Base-by-base conservation (phyloP, 2,797 vertebrate genomes). In the Callimico goeldii region DNA sequence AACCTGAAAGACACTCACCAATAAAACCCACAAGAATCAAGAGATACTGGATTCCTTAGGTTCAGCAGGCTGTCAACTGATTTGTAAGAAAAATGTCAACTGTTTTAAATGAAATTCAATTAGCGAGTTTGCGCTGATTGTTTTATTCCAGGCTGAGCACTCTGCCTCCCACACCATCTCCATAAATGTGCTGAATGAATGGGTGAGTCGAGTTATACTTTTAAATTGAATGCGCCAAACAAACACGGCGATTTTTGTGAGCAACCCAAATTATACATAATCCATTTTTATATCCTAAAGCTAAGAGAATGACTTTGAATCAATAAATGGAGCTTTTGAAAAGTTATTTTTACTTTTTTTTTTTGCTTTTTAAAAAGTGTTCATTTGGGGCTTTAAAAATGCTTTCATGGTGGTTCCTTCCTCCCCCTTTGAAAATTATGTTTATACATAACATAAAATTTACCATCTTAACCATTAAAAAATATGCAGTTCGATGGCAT, bases 21-120 rank as follows among this genome's bases (percentile, higher is more conserved):
- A 0, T 39, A 55, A n/a, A 70, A 91, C 41, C 77, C 61, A 15
- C 43, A 39, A 33, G 52, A 81, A 85, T 9, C 52, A 9, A 82
- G 28, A 87, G 41, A 30, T 8, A 13, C n/a, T 7, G 24, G 48
- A 80, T 46, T 43, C 87, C 52, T 46, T 17, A 24, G 41, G 90
- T 11, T 64, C 89, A 57, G 33, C 30, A 72, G 84, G n/a, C 55
- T 6, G 36, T 26, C 7, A 2, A 52, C 70, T 43, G n/a, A n/a
- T 75, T 72, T 61, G 70, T 50, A 97, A 95, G 86, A 75, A 90
- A 70, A 52, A 84, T 5, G 50, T 83, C 0, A n/a, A 61, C 36
- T n/a, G 39, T 61, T 92, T 70, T 43, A 83, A 80, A 61, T 55
- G 22, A 77, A 95, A 91, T 43, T 77, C 82, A 92, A 58, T 95